A percentile compares a stretch with the other conserved stretches of the same genome.
These are phyloP conservation scores for Aproaerema taeniolella DNA, from an alignment of 2,888 invertebrate species.

Conservation along the genomic window DNA sequence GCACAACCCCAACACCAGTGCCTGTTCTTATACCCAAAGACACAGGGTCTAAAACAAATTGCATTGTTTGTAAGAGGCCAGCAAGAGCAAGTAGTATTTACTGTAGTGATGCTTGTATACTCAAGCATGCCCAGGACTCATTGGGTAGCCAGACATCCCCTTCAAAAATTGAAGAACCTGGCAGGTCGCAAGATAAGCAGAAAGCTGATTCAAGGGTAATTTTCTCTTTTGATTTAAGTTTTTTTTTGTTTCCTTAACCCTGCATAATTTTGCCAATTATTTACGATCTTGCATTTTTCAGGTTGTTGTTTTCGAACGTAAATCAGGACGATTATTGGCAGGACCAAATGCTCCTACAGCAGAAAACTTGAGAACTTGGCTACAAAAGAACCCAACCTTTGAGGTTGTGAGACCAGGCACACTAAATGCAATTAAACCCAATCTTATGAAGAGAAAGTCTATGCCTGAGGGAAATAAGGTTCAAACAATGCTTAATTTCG, in stretches of 20 bases:
- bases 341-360: conserved; percentile 91
- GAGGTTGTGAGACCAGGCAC: conserved; percentile 87
- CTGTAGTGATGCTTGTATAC: conserved; percentile 92
- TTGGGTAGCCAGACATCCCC: conserved; percentile 39
- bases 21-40: conserved; percentile 30
- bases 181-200: conserved; percentile 44
- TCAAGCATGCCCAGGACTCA: conserved; percentile 88
- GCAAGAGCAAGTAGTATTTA: conserved; percentile 90
- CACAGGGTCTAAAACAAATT: conserved; percentile 57
- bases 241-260: no score
- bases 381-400: conserved; percentile 91
- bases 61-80: conserved; percentile 87
- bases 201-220: conserved; percentile 62
- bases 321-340: conserved; percentile 83
- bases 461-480: conserved; percentile 46
- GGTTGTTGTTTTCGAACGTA: conserved; percentile 90
- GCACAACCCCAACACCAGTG: conserved; percentile 11
- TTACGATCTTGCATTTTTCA: no score
- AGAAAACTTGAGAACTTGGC: conserved; percentile 87
- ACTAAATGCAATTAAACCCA: conserved; percentile 61
- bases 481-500: conserved; percentile 70
- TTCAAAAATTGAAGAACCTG: conserved; percentile 38
- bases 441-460: conserved; percentile 44
- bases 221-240: no score
- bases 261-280: no score